These are phyloP conservation scores for Eulithis testata DNA, from an alignment of 2,888 invertebrate genomes.

Conservation along the genomic window DNA sequence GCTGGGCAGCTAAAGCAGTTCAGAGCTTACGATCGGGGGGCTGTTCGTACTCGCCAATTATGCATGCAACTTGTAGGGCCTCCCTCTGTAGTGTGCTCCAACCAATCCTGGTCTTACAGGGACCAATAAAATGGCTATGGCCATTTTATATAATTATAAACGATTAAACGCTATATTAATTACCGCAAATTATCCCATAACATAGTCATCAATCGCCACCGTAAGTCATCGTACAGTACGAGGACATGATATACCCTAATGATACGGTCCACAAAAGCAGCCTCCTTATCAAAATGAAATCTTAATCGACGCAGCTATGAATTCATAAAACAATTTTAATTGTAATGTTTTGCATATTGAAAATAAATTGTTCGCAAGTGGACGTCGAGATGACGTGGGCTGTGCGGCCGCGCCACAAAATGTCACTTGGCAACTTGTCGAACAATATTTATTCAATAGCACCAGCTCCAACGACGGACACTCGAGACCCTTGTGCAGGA, in stretches of 20 bases:
- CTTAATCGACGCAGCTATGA: constrained; percentile 75
- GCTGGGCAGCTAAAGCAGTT: no score
- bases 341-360: constrained; percentile 77
- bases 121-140: constrained; percentile 17
- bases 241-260: constrained; percentile 62
- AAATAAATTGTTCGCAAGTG: constrained; percentile 70
- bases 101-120: constrained; percentile 11
- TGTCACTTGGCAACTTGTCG: constrained; percentile 79
- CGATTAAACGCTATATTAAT: constrained; percentile 43
- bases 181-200: constrained; percentile 39
- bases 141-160: constrained; percentile 15
- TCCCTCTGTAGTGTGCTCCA: not conserved
- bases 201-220: constrained; percentile 48
- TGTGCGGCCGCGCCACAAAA: constrained; percentile 62
- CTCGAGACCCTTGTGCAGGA: constrained; percentile 76
- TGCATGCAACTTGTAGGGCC: constrained; percentile 13
- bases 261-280: constrained; percentile 67
- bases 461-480: constrained; percentile 71
- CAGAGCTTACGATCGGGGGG: no score
- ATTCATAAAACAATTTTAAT: constrained; percentile 79
- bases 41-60: constrained; percentile 10
- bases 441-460: constrained; percentile 81
- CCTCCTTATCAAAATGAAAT: constrained; percentile 78
- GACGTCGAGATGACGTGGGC: constrained; percentile 66
- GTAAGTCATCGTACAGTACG: constrained; percentile 57